Conservation (phyloP, 2,797 vertebrate genomes). For the Kryptolebias ocellatus region DNA sequence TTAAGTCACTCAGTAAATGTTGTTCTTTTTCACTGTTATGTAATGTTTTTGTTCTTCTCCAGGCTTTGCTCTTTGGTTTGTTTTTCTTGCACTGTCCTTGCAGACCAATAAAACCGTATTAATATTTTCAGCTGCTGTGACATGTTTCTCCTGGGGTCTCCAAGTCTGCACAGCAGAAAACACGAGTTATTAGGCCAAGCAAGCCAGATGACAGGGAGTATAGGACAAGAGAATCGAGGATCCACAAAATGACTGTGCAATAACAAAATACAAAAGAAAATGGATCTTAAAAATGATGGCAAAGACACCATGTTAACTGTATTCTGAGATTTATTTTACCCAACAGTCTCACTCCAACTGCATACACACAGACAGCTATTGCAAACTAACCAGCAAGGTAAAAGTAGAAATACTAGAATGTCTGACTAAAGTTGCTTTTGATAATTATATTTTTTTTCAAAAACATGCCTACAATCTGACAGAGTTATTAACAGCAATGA, state of each 20-base stretch:
- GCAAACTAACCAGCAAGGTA: no score
- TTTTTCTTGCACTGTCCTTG: constrained; percentile 29
- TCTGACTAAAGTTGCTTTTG: no score
- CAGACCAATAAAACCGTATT: constrained; percentile 54
- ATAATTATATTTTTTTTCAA: no score
- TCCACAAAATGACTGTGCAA: constrained; percentile 12
- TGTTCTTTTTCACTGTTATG: constrained; percentile 4
- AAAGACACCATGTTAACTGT: no score
- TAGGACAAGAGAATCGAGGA: constrained; percentile 34
- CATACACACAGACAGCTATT: no score
- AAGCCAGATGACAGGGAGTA: constrained; percentile 10
- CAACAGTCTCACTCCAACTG: no score
- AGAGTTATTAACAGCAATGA: no score
- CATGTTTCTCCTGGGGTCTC: constrained; percentile 35
- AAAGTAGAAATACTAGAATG: no score
- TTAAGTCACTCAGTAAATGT: not conserved
- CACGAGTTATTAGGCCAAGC: constrained; percentile 35
- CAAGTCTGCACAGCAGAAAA: constrained; percentile 32
- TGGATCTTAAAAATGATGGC: not conserved
- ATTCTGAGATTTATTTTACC: no score
- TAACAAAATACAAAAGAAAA: constrained; percentile 4
- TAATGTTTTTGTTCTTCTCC: constrained; percentile 14
- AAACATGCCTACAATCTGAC: no score
- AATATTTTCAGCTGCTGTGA: constrained; percentile 45
- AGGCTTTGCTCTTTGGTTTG: constrained; percentile 20